phyloP scores from a whole-genome alignment of 2,888 invertebrate genomes.

The Sesamia inferens region DNA sequence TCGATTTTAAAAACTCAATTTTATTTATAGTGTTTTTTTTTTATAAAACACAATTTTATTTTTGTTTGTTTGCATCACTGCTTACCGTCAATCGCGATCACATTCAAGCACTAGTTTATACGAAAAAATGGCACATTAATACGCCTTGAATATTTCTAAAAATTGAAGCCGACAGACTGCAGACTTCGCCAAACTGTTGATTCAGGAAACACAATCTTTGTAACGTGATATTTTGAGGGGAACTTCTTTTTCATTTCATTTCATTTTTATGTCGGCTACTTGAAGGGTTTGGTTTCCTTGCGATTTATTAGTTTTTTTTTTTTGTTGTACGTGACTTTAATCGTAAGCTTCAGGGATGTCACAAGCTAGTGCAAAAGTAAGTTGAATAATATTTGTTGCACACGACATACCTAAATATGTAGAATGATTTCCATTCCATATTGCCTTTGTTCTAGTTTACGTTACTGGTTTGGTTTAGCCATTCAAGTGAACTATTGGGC shows the following conservation, averaged over 20 bases:
- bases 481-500: too few relatives aligned
- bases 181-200: slow-evolving; percentile 56
- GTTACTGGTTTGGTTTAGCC: too few relatives aligned
- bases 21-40: background rate
- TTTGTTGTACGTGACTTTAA: background rate
- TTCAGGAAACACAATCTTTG: slow-evolving; percentile 69
- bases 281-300: slow-evolving; percentile 48
- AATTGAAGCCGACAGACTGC: slow-evolving; percentile 41
- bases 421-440: too few relatives aligned
- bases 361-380: too few relatives aligned
- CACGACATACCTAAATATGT: too few relatives aligned
- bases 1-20: background rate
- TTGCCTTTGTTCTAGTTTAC: too few relatives aligned
- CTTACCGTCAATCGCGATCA: too few relatives aligned
- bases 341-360: background rate
- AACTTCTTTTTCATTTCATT: slow-evolving; percentile 62
- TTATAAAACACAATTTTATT: too few relatives aligned
- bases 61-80: too few relatives aligned
- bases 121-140: too few relatives aligned
- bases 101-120: too few relatives aligned
- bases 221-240: slow-evolving; percentile 67
- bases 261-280: slow-evolving; percentile 59
- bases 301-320: slow-evolving; percentile 26
- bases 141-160: slow-evolving; percentile 59
- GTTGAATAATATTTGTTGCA: too few relatives aligned